phyloP scores from a whole-genome alignment of 2,113 vertebrate species.

The Cisticola juncidis region DNA sequence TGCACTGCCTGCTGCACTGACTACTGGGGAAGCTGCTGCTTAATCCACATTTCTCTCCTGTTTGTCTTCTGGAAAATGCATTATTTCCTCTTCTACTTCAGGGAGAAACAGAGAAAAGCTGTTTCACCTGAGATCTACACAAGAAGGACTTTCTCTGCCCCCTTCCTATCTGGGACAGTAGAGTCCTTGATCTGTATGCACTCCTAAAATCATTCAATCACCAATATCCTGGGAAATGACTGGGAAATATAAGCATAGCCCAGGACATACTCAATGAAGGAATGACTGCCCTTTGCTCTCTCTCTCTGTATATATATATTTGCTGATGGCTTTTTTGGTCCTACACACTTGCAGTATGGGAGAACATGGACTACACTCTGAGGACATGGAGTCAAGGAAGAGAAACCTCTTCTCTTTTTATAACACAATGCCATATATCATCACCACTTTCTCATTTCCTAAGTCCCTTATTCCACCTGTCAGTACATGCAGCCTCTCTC shows the following conservation, averaged over 20 bases:
- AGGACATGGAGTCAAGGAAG: background rate
- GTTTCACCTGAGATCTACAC: background rate
- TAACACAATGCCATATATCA: background rate
- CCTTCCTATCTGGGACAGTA: background rate
- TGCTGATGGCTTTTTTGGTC: background rate
- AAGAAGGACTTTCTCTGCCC: background rate
- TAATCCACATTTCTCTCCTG: background rate
- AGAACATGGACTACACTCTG: background rate
- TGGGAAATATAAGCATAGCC: background rate
- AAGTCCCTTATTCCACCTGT: background rate
- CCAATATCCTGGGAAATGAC: accelerated
- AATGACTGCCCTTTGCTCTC: background rate
- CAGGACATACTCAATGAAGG: background rate
- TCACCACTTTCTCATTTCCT: background rate
- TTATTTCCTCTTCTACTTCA: background rate
- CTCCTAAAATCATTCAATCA: background rate
- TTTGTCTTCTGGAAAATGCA: background rate
- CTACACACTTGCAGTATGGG: background rate
- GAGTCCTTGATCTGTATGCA: background rate
- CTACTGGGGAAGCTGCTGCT: background rate
- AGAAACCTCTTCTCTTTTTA: background rate
- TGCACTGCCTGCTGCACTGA: background rate
- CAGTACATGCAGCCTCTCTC: background rate
- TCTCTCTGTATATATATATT: background rate
- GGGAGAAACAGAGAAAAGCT: background rate